Percentiles rank a stretch among this genome's conserved stretches.
Evolutionary conservation across 2,888 invertebrate genomes (phyloP).

Genomic region (Parnassius apollo): DNA sequence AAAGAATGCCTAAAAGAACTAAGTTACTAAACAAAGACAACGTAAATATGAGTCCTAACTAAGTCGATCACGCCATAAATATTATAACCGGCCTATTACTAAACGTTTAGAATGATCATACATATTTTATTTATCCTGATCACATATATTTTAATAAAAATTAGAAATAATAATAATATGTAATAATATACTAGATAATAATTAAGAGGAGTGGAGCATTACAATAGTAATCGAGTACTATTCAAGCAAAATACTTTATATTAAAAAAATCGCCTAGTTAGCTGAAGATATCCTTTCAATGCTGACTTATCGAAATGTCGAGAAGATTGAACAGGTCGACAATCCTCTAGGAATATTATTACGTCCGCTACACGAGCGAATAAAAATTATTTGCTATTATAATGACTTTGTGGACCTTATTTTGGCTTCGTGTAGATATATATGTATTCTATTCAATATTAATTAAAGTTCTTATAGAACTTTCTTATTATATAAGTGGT

Average conservation of each 20-base stretch:
- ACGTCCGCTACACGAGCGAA: slow-evolving; percentile 20
- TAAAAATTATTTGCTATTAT: slow-evolving; percentile 24
- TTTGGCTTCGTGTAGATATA: background rate
- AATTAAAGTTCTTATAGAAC: background rate
- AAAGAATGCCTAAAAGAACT: no score
- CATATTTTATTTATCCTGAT: no score
- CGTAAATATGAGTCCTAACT: no score
- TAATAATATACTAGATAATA: no score
- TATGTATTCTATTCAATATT: slow-evolving; percentile 8
- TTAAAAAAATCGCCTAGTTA: slow-evolving; percentile 18
- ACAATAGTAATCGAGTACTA: background rate
- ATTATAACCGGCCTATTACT: no score
- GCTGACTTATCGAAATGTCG: slow-evolving; percentile 25
- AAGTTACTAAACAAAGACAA: no score
- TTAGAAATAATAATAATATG: no score
- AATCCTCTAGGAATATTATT: slow-evolving; percentile 24
- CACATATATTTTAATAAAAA: no score
- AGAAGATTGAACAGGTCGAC: slow-evolving; percentile 24
- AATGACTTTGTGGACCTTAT: slow-evolving; percentile 3
- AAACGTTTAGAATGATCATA: no score
- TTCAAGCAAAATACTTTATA: slow-evolving; percentile 16
- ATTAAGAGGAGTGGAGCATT: no score
- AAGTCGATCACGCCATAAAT: no score
- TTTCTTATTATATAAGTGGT: slow-evolving; percentile 3
- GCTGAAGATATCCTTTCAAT: slow-evolving; percentile 21